These are phyloP conservation scores for Drosophila kikkawai DNA, from an alignment of 1,140 invertebrate species.

Conservation along the genomic window DNA sequence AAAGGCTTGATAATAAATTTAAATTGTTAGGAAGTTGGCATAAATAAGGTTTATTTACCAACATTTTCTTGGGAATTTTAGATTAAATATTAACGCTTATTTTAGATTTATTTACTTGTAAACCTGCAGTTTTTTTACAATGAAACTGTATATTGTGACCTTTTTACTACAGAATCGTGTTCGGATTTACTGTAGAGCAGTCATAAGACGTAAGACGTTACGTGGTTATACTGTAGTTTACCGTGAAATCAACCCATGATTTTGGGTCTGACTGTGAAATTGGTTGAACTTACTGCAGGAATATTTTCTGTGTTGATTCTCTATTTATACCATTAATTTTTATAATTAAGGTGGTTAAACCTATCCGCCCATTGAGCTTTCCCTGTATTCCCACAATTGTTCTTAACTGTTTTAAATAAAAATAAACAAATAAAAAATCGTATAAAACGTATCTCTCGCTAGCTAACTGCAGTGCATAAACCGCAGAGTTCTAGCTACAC, in stretches of 20 bases:
- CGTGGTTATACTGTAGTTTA: no score
- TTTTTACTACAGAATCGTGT: no score
- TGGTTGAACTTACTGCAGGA: no score
- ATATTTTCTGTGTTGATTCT: no score
- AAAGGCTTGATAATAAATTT: background rate
- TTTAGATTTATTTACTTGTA: background rate
- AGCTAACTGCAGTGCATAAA: conserved; percentile 19
- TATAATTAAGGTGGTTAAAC: background rate
- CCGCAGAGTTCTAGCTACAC: conserved; percentile 2
- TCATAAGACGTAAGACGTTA: no score
- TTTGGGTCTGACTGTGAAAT: no score
- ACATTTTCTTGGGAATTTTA: background rate
- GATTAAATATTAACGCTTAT: background rate
- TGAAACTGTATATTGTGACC: no score
- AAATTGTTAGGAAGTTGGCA: background rate
- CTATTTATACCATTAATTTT: background rate
- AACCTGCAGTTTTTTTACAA: no score
- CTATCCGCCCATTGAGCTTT: background rate
- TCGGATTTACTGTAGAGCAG: no score
- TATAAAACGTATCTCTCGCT: background rate
- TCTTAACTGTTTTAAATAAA: conserved; percentile 31
- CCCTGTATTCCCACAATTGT: conserved; percentile 15
- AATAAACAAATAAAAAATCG: background rate
- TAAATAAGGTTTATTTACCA: background rate
- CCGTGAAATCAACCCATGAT: no score